Conservation (phyloP, 1,140 invertebrate genomes). For the Megathymus violae region DNA sequence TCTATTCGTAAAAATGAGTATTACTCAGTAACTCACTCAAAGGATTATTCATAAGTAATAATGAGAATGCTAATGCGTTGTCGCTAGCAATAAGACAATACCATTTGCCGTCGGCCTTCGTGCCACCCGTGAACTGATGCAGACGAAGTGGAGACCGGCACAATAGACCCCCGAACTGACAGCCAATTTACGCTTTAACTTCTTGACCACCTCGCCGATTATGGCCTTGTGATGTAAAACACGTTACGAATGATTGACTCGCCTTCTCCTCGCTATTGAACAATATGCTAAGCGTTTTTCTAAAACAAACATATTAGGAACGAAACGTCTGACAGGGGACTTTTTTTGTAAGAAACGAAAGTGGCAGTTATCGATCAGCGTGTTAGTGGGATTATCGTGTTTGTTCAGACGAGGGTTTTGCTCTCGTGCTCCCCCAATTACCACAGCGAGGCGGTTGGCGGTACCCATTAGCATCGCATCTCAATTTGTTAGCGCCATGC, state of each 20-base stretch:
- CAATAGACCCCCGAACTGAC: slow-evolving; percentile 69
- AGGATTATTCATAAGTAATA: slow-evolving; percentile 72
- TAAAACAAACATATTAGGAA: slow-evolving; percentile 44
- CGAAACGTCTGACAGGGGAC: slow-evolving; percentile 30
- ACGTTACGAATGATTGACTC: slow-evolving; percentile 69
- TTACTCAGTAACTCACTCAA: slow-evolving; percentile 41
- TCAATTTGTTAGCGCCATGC: slow-evolving; percentile 60
- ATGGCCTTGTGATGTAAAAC: slow-evolving; percentile 60
- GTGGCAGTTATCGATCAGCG: slow-evolving; percentile 49
- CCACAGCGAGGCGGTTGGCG: slow-evolving; percentile 41
- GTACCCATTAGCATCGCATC: slow-evolving; percentile 54
- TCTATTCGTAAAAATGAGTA: slow-evolving; percentile 37
- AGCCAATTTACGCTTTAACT: slow-evolving; percentile 75
- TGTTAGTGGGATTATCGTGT: slow-evolving; percentile 49
- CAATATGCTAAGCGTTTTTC: slow-evolving; percentile 51
- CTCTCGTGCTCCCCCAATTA: slow-evolving; percentile 62
- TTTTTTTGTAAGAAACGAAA: slow-evolving; percentile 37
- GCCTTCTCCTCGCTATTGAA: slow-evolving; percentile 45
- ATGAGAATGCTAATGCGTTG: slow-evolving; percentile 68
- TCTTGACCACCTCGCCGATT: slow-evolving; percentile 71
- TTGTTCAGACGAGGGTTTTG: slow-evolving; percentile 50
- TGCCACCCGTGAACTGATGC: slow-evolving; percentile 56
- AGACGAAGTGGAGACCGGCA: slow-evolving; percentile 36
- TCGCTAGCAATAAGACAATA: slow-evolving; percentile 58
- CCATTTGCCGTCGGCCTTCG: slow-evolving; percentile 61